Percentiles rank a stretch among this genome's conserved stretches.
These are phyloP conservation scores for Drosophila hamatofila DNA, from an alignment of 2,888 invertebrate species.

Conservation along the genomic window DNA sequence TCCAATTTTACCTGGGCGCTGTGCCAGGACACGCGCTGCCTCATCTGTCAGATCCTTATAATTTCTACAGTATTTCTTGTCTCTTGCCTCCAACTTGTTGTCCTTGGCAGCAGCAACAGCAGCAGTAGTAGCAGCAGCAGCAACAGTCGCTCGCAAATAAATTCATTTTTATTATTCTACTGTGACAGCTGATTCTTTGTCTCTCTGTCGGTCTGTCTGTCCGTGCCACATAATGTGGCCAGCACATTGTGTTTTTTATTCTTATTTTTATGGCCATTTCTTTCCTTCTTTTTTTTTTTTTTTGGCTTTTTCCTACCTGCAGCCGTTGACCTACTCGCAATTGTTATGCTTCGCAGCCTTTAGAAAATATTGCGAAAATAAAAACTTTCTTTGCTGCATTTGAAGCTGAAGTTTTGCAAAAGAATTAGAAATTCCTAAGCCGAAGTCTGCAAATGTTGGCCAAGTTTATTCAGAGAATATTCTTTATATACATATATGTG, in stretches of 20 bases:
- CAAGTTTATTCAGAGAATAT: constrained; percentile 1
- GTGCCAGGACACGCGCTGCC: constrained; percentile 48
- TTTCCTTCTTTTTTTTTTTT: constrained; percentile 1
- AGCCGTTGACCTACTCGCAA: constrained; percentile 32
- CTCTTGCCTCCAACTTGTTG: constrained; percentile 67
- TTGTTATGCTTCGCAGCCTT: constrained; percentile 22
- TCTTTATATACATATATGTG: neutral
- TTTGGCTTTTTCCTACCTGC: constrained; percentile 9
- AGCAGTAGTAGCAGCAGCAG: neutral
- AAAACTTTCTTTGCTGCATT: constrained; percentile 5
- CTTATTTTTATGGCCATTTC: constrained; percentile 13
- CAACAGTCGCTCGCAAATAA: constrained; percentile 63
- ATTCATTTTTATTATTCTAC: constrained; percentile 75
- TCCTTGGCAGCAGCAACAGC: constrained; percentile 45
- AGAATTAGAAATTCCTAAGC: neutral
- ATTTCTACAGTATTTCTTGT: constrained; percentile 50
- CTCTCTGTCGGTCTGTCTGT: constrained; percentile 18
- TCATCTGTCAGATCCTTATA: constrained; percentile 78
- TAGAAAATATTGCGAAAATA: constrained; percentile 6
- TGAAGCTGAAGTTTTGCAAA: neutral
- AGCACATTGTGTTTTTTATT: constrained; percentile 17
- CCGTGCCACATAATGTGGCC: constrained; percentile 38
- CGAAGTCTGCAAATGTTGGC: neutral
- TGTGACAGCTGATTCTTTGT: constrained; percentile 73
- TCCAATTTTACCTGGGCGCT: constrained; percentile 54